These are phyloP conservation scores for Temnothorax curvispinosus DNA, from an alignment of 1,140 invertebrate species.

Conservation along the genomic window DNA sequence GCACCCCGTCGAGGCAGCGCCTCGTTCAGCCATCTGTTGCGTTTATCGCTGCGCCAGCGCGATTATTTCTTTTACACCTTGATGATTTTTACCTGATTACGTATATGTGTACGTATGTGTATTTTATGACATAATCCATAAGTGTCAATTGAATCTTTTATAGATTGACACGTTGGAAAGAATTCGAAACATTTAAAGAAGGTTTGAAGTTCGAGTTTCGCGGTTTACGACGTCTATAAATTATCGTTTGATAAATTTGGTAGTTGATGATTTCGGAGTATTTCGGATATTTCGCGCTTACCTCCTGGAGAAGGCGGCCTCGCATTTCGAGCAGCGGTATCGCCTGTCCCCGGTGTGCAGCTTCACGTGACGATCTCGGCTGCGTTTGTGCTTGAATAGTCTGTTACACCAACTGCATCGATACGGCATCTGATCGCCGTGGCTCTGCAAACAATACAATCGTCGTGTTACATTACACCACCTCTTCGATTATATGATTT, in stretches of 20 bases:
- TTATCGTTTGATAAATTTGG: not conserved
- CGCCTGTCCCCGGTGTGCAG: constrained; percentile 97
- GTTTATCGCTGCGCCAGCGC: constrained; percentile 27
- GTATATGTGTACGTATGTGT: not conserved
- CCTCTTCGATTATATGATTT: not conserved
- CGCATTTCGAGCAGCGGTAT: constrained; percentile 96
- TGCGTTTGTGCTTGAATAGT: constrained; percentile 97
- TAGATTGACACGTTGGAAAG: not conserved
- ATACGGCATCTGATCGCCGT: constrained; percentile 96
- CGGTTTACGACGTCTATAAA: not conserved
- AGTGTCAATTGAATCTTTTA: not conserved
- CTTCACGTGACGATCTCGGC: constrained; percentile 97
- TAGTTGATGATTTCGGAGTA: not conserved
- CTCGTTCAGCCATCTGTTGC: constrained; percentile 40
- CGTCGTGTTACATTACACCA: not conserved
- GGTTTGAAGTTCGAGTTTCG: not conserved
- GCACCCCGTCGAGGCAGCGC: constrained; percentile 30
- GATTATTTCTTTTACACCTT: constrained; percentile 38
- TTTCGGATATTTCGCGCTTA: constrained; percentile 80
- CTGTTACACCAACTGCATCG: constrained; percentile 95
- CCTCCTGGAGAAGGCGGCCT: constrained; percentile 97
- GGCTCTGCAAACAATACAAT: constrained; percentile 88
- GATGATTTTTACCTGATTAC: not conserved
- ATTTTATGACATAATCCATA: not conserved
- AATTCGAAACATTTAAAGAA: not conserved